Evolutionary conservation across 2,113 vertebrate genomes (phyloP).

Genomic region (Hippoglossus stenolepis): DNA sequence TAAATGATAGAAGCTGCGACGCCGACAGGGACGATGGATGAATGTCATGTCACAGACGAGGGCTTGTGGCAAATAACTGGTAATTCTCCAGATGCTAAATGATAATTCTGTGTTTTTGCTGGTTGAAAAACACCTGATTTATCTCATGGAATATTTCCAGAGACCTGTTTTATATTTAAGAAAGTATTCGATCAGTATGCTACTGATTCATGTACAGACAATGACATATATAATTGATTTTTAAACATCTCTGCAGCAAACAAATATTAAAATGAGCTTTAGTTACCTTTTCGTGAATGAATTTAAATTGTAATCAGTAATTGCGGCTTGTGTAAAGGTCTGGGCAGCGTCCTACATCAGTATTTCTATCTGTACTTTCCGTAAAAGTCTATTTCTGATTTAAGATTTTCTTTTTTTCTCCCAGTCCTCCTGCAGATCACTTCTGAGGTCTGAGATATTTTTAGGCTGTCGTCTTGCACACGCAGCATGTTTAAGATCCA

Average conservation of each 20-base stretch:
- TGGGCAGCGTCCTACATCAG: not conserved
- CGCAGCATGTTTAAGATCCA: conserved; percentile 7
- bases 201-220: not conserved
- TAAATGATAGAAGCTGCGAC: conserved; percentile 22
- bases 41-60: not conserved
- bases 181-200: not conserved
- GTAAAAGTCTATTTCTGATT: not conserved
- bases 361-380: not conserved
- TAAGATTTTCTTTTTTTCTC: not conserved
- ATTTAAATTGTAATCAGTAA: not conserved
- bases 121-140: not conserved
- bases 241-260: not conserved
- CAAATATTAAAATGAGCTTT: not conserved
- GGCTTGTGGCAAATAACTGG: not conserved
- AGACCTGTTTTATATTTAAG: not conserved
- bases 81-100: conserved; percentile 19
- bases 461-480: not conserved
- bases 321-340: no score
- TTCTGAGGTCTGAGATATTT: not conserved
- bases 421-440: not conserved
- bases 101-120: conserved; percentile 1
- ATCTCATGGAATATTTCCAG: not conserved
- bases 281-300: no score
- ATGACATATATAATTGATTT: not conserved
- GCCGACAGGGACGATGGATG: conserved; percentile 2